Base-by-base conservation (phyloP, 2,113 vertebrate species). In the Corythoichthys intestinalis region DNA sequence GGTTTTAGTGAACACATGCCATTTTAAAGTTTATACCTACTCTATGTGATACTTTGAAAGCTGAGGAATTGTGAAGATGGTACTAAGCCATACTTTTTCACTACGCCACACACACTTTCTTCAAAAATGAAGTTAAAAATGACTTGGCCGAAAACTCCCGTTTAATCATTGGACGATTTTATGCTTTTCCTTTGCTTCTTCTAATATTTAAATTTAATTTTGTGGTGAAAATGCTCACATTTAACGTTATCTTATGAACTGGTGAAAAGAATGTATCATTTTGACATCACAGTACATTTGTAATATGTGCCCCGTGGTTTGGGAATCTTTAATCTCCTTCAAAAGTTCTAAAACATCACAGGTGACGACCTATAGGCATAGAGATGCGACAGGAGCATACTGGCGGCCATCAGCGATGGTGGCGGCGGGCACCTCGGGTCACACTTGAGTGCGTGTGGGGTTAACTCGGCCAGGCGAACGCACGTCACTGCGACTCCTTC, bases 401-500 rank as follows among this genome's bases (percentile, higher is more conserved):
- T 61, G 38, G 38, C 59, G 59, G 39, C 59, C 59, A 34, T 63
- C 61, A 2, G n/a, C 44, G 20, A 44, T 14, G 44, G 41, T 28
- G 20, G 41, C 44, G 61, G 41, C 1, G 61, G 44, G 12, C 61
- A 63, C n/a, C 41, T 28, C n/a, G 8, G 20, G 61, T 63, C 61
- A 34, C 41, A 47, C 44, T 28, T 7, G 11, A 63, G 20, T 12
- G 44, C 41, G 46, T 11, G 60, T 62, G n/a, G 39, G 10, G 39
- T 52, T n/a, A 50, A 66, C 65, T 11, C 48, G 4, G 28, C 1
- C 86, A 83, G 38, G 59, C 44, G 66, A 37, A 60, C 53, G 64
- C 59, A 58, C 70, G 75, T 81, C 84, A 34, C 80, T 60, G 74
- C 83, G 59, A 80, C 50, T 82, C 59, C 72, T 85, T 76, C 78